A percentile compares a stretch with the other conserved stretches of the same genome.
These are phyloP conservation scores for Vultur gryphus DNA, from an alignment of 2,797 vertebrate species.

Conservation along the genomic window DNA sequence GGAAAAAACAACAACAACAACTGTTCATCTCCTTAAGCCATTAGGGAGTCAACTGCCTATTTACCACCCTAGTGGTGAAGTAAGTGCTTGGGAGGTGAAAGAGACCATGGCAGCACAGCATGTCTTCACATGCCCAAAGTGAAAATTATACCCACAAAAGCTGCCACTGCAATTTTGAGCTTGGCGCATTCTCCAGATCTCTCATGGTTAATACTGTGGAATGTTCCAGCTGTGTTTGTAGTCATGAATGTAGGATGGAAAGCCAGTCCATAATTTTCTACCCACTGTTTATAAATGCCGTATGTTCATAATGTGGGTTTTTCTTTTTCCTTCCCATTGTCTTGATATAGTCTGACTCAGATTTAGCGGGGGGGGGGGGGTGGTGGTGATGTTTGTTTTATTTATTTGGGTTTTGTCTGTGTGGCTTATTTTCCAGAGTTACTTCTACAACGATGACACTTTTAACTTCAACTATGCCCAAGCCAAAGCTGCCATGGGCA, in stretches of 20 bases:
- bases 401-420: background rate
- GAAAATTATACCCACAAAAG: constrained; percentile 29
- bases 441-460: constrained; percentile 93
- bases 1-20: background rate
- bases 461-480: constrained; percentile 99
- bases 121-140: constrained; percentile 23
- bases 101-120: background rate
- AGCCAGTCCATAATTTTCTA: constrained; percentile 41
- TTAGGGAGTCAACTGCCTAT: background rate
- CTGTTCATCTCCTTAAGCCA: background rate
- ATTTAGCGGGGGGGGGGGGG: accelerated
- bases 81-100: background rate
- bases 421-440: constrained; percentile 82
- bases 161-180: constrained; percentile 30
- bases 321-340: background rate
- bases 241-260: background rate
- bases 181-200: constrained; percentile 10
- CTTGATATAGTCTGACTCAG: background rate
- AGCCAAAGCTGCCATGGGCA: constrained; percentile 92
- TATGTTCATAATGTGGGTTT: background rate
- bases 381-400: background rate
- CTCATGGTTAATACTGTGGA: constrained; percentile 15
- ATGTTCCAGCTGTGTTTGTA: constrained; percentile 33
- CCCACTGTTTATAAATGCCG: constrained; percentile 11
- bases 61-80: background rate